These are phyloP conservation scores for Grus americana DNA, from an alignment of 2,113 vertebrate genomes.

Conservation along the genomic window DNA sequence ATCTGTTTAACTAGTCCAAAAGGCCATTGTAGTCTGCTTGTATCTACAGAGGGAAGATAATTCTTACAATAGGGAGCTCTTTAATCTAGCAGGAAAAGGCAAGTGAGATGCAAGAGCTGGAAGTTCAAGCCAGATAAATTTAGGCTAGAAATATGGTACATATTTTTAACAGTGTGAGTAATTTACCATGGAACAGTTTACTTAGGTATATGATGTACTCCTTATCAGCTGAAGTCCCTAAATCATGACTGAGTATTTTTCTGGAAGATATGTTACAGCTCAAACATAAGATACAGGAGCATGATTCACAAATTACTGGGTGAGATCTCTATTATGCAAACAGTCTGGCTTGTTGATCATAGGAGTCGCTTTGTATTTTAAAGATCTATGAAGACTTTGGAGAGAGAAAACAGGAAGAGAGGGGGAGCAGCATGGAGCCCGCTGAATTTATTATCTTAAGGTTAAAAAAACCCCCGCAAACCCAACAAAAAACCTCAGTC, in stretches of 20 bases:
- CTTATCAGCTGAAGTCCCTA: neutral
- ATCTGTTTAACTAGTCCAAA: neutral
- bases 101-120: neutral
- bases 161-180: neutral
- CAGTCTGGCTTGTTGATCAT: neutral
- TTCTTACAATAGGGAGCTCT: neutral
- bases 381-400: neutral
- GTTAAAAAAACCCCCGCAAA: neutral
- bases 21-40: neutral
- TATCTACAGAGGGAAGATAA: neutral
- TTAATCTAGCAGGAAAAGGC: neutral
- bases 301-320: neutral
- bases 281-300: neutral
- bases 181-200: neutral
- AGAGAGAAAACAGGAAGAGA: neutral
- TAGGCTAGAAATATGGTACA: neutral
- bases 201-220: neutral
- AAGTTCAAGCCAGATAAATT: neutral
- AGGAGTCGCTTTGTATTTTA: neutral
- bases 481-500: neutral
- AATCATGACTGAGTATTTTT: neutral
- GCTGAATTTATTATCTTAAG: neutral
- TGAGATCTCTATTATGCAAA: neutral
- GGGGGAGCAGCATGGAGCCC: neutral
- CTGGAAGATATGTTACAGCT: neutral